Evolutionary conservation across 1,140 invertebrate species (phyloP).

Genomic region (Trichoplusia ni): DNA sequence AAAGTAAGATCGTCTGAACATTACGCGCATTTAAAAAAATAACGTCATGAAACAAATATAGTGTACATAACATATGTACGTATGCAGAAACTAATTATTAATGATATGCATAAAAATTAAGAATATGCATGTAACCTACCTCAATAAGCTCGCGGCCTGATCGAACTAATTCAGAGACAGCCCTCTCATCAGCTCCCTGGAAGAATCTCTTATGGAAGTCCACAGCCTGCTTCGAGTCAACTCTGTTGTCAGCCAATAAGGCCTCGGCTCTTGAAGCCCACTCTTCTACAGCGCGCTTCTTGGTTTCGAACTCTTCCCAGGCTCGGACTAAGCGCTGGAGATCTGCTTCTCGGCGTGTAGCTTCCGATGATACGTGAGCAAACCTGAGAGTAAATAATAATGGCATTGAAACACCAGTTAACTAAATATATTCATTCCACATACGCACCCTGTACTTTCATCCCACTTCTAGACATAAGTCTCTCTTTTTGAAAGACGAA

Average conservation of each 20-base stretch:
- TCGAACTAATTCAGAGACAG: slow-evolving; percentile 90
- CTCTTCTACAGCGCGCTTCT: slow-evolving; percentile 89
- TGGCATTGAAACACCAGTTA: too few species aligned
- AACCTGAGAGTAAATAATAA: slow-evolving; percentile 86
- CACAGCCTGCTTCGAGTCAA: slow-evolving; percentile 90
- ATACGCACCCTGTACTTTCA: too few species aligned
- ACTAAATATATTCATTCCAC: too few species aligned
- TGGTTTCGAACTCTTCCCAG: slow-evolving; percentile 93
- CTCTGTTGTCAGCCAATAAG: slow-evolving; percentile 90
- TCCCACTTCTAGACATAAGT: too few species aligned
- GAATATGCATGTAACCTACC: slow-evolving; percentile 41
- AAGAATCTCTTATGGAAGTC: slow-evolving; percentile 93
- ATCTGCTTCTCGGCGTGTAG: slow-evolving; percentile 89
- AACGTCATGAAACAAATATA: too few species aligned
- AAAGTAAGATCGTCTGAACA: too few species aligned
- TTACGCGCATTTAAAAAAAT: too few species aligned
- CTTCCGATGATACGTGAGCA: slow-evolving; percentile 86
- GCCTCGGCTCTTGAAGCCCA: slow-evolving; percentile 93
- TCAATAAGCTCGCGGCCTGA: slow-evolving; percentile 90
- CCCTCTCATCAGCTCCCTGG: slow-evolving; percentile 90
- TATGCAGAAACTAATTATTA: too few species aligned
- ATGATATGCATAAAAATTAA: background rate
- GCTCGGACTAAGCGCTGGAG: slow-evolving; percentile 90
- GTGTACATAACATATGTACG: too few species aligned
- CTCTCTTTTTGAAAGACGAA: too few species aligned